Evolutionary conservation across 2,113 vertebrate genomes (phyloP), one percentile per base, ranked within the genome.

Genomic region (Heterochromis multidens): DNA sequence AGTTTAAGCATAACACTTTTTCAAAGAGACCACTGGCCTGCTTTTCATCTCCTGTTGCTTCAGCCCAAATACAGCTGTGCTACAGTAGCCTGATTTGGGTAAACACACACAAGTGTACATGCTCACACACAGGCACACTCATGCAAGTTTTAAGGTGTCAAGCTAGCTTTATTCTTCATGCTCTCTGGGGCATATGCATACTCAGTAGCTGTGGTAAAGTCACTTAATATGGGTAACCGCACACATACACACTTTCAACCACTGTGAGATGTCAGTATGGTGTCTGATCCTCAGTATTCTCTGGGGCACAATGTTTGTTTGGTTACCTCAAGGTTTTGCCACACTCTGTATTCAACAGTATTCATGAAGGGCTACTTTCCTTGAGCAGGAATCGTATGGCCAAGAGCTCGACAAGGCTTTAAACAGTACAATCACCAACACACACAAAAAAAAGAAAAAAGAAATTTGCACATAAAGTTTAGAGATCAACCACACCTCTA

Each of bases 31-130:
- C 81, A 86, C 57, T 81, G 90, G 70, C 79, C 79, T 79, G 49
- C 87, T 91, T 91, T 92, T 93, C 88, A 91, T 94, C 87, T 93
- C 81, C 86, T 93, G 92, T 90, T 90, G 88, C 87, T 93, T 88
- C n/a, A 91, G 87, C 88, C 88, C 65, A 88, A 87, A 88, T 82
- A 81, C 85, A 91, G 65, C 37, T 77, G 88, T 84, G 90, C 85
- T 54, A 59, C 13, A 14, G 65, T 78, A 77, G 72, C 78, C 81
- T 82, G 85, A 89, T 90, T 90, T 87, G 54, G 43, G 56, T 56
- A 80, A 52, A 85, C 79, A 85, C 6, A 54, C 61, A 56, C 74
- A 85, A 35, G 86, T 11, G 74, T 11, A 60, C 9, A 35, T 35
- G 65, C 57, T 81, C 21, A 59, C 79, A 76, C 79, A 82, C 79